phyloP scores from a whole-genome alignment of 2,113 vertebrate species.

The Balaenoptera acutorostrata region DNA sequence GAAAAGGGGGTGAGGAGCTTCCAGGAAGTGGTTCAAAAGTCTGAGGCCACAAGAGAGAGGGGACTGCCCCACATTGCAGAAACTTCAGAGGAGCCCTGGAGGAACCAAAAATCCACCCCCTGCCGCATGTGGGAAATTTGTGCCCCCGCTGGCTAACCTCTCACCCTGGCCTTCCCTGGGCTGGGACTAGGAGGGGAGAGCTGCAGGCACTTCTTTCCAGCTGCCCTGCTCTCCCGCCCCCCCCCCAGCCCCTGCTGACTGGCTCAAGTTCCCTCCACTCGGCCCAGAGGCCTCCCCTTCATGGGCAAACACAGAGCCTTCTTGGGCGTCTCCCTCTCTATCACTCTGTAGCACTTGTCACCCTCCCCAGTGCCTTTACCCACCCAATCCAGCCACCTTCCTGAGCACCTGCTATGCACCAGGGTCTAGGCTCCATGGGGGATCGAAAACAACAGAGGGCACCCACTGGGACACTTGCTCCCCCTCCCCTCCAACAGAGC shows the following conservation, averaged over 20 bases:
- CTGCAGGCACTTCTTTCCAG: neutral
- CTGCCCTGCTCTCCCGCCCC: neutral
- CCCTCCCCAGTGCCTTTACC: neutral
- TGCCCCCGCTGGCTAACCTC: neutral
- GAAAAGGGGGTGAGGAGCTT: neutral
- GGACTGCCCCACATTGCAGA: neutral
- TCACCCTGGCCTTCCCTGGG: neutral
- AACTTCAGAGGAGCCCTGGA: neutral
- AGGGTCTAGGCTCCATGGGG: neutral
- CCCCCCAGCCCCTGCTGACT: neutral
- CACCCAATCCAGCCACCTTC: neutral
- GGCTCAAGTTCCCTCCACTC: neutral
- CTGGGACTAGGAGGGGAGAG: neutral
- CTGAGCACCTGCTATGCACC: neutral
- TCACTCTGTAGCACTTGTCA: neutral
- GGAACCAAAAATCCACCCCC: neutral
- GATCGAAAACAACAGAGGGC: neutral
- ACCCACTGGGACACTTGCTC: neutral
- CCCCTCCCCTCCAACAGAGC: fast-evolving
- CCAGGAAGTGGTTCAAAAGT: neutral
- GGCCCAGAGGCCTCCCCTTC: neutral
- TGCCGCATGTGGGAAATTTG: neutral
- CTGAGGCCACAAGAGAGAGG: neutral
- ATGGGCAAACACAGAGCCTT: neutral
- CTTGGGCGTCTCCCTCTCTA: neutral